These are phyloP conservation scores for Dermolepida albohirtum DNA, from an alignment of 2,888 invertebrate genomes.

Conservation along the genomic window DNA sequence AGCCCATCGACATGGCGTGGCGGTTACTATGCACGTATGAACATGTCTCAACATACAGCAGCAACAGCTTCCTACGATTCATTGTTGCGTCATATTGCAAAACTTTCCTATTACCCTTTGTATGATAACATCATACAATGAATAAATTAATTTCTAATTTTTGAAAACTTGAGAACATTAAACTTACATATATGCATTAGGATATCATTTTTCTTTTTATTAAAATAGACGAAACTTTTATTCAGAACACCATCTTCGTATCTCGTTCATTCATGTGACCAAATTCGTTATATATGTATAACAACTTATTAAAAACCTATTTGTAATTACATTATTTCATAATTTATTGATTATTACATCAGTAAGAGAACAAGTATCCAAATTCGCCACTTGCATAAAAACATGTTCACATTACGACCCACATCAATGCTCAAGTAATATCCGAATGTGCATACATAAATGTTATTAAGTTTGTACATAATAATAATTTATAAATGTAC, in stretches of 20 bases:
- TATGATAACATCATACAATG: too few relatives aligned
- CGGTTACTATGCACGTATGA: too few relatives aligned
- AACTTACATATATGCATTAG: constrained; percentile 23
- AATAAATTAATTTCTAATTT: too few relatives aligned
- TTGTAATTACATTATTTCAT: background rate
- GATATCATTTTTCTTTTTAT: too few relatives aligned
- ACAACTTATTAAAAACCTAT: background rate
- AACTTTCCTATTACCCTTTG: too few relatives aligned
- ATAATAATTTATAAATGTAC: background rate
- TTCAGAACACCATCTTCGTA: too few relatives aligned
- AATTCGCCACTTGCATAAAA: constrained; percentile 25
- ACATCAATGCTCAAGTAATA: constrained; percentile 3
- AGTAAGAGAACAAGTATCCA: constrained; percentile 23
- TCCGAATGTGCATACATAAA: background rate
- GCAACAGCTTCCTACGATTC: too few relatives aligned
- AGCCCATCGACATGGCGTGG: too few relatives aligned
- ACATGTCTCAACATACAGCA: too few relatives aligned
- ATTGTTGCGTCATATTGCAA: too few relatives aligned
- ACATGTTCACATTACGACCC: constrained; percentile 19
- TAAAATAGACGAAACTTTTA: too few relatives aligned
- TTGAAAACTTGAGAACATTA: too few relatives aligned
- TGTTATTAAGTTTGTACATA: background rate
- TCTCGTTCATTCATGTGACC: background rate
- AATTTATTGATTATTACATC: constrained; percentile 15
- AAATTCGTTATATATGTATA: constrained; percentile 9